phyloP scores from a whole-genome alignment of 2,113 vertebrate species.

The Podarcis muralis region DNA sequence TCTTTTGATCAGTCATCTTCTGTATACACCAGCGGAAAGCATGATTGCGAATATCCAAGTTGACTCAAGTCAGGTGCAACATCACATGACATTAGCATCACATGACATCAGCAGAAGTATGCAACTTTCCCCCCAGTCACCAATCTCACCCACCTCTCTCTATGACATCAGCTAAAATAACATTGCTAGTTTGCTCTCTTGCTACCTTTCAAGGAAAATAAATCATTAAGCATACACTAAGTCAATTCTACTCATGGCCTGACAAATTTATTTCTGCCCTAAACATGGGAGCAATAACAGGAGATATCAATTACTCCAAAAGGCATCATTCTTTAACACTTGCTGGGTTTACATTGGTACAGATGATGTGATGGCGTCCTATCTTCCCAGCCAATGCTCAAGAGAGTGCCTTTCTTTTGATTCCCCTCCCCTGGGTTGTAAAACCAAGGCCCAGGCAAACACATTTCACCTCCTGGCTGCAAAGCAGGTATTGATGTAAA shows the following conservation, averaged over 20 bases:
- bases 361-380: slow-evolving; percentile 57
- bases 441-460: slow-evolving; percentile 49
- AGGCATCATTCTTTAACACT: slow-evolving; percentile 58
- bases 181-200: slow-evolving; percentile 21
- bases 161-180: slow-evolving; percentile 34
- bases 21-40: not conserved
- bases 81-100: not conserved
- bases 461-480: slow-evolving; percentile 42
- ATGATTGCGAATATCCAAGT: slow-evolving; percentile 13
- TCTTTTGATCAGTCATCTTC: slow-evolving; percentile 5
- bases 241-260: slow-evolving; percentile 60
- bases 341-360: slow-evolving; percentile 43
- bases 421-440: slow-evolving; percentile 53
- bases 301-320: slow-evolving; percentile 69
- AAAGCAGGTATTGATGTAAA: slow-evolving; percentile 62
- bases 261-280: slow-evolving; percentile 71
- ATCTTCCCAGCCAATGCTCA: slow-evolving; percentile 46
- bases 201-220: slow-evolving; percentile 60
- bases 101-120: slow-evolving; percentile 31
- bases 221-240: slow-evolving; percentile 64
- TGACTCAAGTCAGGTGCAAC: not conserved
- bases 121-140: not conserved
- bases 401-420: slow-evolving; percentile 56
- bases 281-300: slow-evolving; percentile 53
- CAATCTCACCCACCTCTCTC: not conserved